phyloP scores from a whole-genome alignment of 2,113 vertebrate genomes.

The Muscicapa adusta region DNA sequence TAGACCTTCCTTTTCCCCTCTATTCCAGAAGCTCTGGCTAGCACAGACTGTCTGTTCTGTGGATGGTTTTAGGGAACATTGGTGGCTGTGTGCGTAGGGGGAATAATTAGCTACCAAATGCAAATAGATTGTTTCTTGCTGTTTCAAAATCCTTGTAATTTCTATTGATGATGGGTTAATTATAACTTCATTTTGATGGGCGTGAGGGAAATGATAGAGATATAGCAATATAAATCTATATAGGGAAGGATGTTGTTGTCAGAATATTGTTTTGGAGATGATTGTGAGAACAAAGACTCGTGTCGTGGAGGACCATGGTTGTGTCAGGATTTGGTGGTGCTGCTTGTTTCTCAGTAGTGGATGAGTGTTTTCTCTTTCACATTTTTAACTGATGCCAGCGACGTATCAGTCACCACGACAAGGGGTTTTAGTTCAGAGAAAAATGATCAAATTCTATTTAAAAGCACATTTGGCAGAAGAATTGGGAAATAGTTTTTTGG shows the following conservation, averaged over 20 bases:
- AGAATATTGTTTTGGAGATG: neutral
- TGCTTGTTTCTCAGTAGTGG: neutral
- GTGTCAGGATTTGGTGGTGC: neutral
- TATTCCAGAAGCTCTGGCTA: slow-evolving; percentile 31
- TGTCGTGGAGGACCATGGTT: neutral
- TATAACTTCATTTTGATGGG: slow-evolving; percentile 26
- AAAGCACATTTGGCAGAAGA: neutral
- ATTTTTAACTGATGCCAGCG: neutral
- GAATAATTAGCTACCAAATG: slow-evolving; percentile 54
- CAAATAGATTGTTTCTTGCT: slow-evolving; percentile 49
- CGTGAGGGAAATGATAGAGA: slow-evolving; percentile 44
- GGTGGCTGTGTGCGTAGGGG: slow-evolving; percentile 47
- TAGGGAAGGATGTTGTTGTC: neutral
- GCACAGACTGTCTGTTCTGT: slow-evolving; percentile 36
- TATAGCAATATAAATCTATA: slow-evolving; percentile 15
- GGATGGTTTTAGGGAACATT: slow-evolving; percentile 41
- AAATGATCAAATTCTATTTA: neutral
- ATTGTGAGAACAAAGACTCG: neutral
- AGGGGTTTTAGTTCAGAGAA: neutral
- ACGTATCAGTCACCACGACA: neutral
- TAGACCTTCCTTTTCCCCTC: neutral
- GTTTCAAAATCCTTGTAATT: slow-evolving; percentile 52
- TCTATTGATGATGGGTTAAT: slow-evolving; percentile 47
- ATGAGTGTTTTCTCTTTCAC: neutral
- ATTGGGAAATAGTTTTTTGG: neutral